Percentiles rank a stretch among this genome's conserved stretches.
These are phyloP conservation scores for Heliopora coerulea DNA, from an alignment of 92 coral and sea anemone species.

Conservation along the genomic window DNA sequence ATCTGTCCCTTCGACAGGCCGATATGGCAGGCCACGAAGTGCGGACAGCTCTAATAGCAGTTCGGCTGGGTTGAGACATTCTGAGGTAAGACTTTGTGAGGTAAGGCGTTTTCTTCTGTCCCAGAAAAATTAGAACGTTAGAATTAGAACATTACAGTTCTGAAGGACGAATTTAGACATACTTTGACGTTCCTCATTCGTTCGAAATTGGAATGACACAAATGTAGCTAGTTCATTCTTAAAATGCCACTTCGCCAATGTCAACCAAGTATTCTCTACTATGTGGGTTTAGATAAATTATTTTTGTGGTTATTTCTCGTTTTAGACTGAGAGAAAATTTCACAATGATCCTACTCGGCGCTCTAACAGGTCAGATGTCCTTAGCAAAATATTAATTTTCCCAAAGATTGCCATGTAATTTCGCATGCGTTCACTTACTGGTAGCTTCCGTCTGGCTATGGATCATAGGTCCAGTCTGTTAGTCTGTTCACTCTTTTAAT, in stretches of 20 bases:
- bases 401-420: not conserved
- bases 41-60: constrained; percentile 83
- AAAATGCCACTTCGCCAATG: not conserved
- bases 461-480: too few relatives aligned
- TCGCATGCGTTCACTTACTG: too few relatives aligned
- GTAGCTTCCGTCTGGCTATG: too few relatives aligned
- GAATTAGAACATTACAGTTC: not conserved
- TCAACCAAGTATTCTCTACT: too few relatives aligned
- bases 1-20: constrained; percentile 77
- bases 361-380: constrained; percentile 14
- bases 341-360: constrained; percentile 17
- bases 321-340: constrained; percentile 25
- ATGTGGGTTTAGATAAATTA: not conserved
- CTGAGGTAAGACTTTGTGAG: constrained; percentile 65
- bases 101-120: not conserved
- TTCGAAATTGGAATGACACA: not conserved
- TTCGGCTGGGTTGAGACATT: constrained; percentile 77
- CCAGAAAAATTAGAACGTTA: not conserved
- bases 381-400: not conserved
- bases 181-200: not conserved
- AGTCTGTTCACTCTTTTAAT: too few relatives aligned
- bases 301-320: not conserved
- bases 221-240: not conserved
- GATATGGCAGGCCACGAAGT: constrained; percentile 75
- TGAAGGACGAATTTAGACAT: not conserved